Evolutionary conservation across 1,140 invertebrate genomes (phyloP).

Genomic region (Ditylenchus dipsaci): DNA sequence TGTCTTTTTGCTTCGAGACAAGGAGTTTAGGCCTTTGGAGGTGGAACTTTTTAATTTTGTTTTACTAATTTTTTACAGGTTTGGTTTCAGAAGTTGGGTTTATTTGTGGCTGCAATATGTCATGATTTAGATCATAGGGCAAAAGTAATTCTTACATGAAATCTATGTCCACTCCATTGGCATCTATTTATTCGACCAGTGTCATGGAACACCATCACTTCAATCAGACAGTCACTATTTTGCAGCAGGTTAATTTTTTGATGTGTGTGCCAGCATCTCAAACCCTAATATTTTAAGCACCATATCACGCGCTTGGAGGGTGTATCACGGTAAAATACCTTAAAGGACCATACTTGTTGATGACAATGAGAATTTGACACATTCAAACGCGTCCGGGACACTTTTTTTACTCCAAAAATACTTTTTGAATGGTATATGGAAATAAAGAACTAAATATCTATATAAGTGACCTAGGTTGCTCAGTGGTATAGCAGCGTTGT

Average conservation of each 20-base stretch:
- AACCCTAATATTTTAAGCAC: too few relatives aligned
- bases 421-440: too few relatives aligned
- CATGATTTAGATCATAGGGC: slow-evolving; percentile 87
- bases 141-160: slow-evolving; percentile 88
- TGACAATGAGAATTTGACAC: too few relatives aligned
- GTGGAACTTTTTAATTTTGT: background rate
- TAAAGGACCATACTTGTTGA: too few relatives aligned
- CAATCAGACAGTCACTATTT: slow-evolving; percentile 77
- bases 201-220: slow-evolving; percentile 82
- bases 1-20: slow-evolving; percentile 66
- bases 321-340: too few relatives aligned
- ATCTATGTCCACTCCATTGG: slow-evolving; percentile 73
- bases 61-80: slow-evolving; percentile 8
- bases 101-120: slow-evolving; percentile 90
- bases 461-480: too few relatives aligned
- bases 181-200: slow-evolving; percentile 75
- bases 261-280: too few relatives aligned
- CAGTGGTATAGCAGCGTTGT: too few relatives aligned
- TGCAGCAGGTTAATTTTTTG: slow-evolving; percentile 65
- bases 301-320: too few relatives aligned
- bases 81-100: slow-evolving; percentile 83
- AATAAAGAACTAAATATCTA: too few relatives aligned
- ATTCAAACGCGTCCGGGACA: too few relatives aligned
- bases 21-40: slow-evolving; percentile 60
- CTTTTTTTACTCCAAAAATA: too few relatives aligned